Percentiles rank a stretch among this genome's conserved stretches.
These are phyloP conservation scores for Dendrocincla fuliginosa DNA, from an alignment of 2,797 vertebrate genomes.

Conservation along the genomic window DNA sequence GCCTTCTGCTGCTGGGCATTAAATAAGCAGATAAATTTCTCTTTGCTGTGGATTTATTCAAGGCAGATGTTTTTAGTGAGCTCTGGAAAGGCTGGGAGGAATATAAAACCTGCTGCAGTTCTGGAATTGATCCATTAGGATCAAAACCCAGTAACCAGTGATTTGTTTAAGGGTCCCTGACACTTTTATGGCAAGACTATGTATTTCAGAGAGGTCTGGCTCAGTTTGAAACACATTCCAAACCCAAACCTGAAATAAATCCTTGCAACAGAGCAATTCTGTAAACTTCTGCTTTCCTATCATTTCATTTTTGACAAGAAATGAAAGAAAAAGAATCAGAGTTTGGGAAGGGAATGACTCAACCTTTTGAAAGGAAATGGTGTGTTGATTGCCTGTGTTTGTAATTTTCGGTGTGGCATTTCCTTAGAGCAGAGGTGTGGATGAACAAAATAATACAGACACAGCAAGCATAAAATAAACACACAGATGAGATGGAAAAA, in stretches of 20 bases:
- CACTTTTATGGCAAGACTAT: slow-evolving; percentile 58
- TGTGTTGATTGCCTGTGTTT: not conserved
- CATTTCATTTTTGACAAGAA: not conserved
- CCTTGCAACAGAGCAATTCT: slow-evolving; percentile 16
- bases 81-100: slow-evolving; percentile 46
- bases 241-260: slow-evolving; percentile 59
- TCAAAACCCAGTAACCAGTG: slow-evolving; percentile 57
- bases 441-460: not conserved
- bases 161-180: slow-evolving; percentile 61
- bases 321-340: not conserved
- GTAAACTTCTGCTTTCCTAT: slow-evolving; percentile 33
- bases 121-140: slow-evolving; percentile 65
- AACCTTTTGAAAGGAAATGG: not conserved
- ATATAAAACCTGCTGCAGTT: slow-evolving; percentile 70
- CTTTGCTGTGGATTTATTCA: slow-evolving; percentile 59
- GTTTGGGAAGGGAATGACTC: not conserved
- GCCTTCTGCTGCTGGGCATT: slow-evolving; percentile 55
- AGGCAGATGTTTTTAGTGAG: slow-evolving; percentile 67
- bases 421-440: not conserved
- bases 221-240: slow-evolving; percentile 63
- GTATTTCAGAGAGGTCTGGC: slow-evolving; percentile 49
- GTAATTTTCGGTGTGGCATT: not conserved
- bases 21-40: slow-evolving; percentile 62
- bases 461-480: not conserved
- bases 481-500: not conserved